Conservation (phyloP, 2,888 invertebrate genomes). For the Sipha maydis region DNA sequence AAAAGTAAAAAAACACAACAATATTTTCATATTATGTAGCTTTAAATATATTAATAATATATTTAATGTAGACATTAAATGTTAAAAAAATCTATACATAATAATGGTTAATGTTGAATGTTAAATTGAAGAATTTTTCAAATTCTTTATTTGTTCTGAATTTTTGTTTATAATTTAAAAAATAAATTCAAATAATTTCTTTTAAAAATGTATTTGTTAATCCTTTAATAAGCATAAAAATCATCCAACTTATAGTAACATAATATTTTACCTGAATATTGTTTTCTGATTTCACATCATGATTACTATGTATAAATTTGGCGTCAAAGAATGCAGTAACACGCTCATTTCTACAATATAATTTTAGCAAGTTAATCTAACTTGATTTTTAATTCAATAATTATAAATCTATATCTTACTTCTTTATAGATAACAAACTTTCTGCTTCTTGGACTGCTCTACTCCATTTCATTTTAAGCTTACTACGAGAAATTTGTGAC, state of each 20-base stretch:
- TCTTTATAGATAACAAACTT: neutral
- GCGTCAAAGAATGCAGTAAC: slow-evolving; percentile 29
- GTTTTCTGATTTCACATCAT: neutral
- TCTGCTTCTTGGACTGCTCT: slow-evolving; percentile 45
- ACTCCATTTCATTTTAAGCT: slow-evolving; percentile 43
- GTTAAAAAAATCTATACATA: neutral
- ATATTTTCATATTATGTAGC: neutral
- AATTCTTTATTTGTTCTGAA: neutral
- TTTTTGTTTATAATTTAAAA: neutral
- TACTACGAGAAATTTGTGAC: slow-evolving; percentile 30
- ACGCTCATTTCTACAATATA: slow-evolving; percentile 30
- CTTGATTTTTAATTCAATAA: neutral
- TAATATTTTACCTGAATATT: neutral
- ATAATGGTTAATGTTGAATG: neutral
- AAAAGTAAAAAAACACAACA: too few species aligned
- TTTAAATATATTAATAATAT: neutral
- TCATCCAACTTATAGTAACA: too few species aligned
- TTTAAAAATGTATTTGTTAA: too few species aligned
- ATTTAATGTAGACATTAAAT: too few species aligned
- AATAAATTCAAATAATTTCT: too few species aligned
- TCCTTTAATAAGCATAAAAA: too few species aligned
- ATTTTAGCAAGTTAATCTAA: neutral
- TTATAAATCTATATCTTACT: slow-evolving; percentile 23
- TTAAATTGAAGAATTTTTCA: neutral
- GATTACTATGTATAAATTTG: neutral